Conservation (phyloP, 2,888 invertebrate species). For the Prostheceraeus crozeri region DNA sequence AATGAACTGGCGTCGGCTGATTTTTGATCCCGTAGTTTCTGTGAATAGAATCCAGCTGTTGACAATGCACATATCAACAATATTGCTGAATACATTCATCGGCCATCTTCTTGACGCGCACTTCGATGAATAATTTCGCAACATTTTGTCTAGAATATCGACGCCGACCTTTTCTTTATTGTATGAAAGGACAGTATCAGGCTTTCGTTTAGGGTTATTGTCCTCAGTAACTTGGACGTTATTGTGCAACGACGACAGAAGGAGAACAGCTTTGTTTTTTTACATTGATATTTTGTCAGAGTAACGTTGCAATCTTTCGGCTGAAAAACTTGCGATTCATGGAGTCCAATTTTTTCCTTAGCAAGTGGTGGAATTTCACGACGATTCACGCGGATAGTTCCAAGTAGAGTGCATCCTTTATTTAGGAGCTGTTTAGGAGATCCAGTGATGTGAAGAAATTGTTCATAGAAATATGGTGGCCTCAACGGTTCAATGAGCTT, state of each 20-base stretch:
- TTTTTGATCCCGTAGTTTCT: conserved; percentile 24
- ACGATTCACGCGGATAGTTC: conserved; percentile 23
- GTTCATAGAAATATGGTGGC: conserved; percentile 24
- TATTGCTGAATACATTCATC: conserved; percentile 22
- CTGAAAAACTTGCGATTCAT: conserved; percentile 21
- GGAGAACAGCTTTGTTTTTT: conserved; percentile 26
- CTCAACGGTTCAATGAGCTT: conserved; percentile 24
- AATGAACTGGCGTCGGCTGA: conserved; percentile 19
- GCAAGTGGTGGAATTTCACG: conserved; percentile 27
- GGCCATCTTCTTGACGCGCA: conserved; percentile 23
- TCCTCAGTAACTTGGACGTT: conserved; percentile 21
- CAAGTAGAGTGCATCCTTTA: conserved; percentile 22
- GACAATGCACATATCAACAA: conserved; percentile 24
- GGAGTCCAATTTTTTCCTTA: conserved; percentile 11
- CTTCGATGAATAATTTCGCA: conserved; percentile 26
- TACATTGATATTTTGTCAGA: conserved; percentile 29
- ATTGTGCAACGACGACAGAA: conserved; percentile 21
- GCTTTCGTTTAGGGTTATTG: conserved; percentile 26
- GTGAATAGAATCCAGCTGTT: conserved; percentile 24
- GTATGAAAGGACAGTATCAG: conserved; percentile 17
- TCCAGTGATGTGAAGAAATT: conserved; percentile 24
- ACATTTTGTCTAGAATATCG: conserved; percentile 22
- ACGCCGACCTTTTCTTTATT: conserved; percentile 29
- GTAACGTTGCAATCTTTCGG: conserved; percentile 20
- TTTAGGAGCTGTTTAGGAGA: conserved; percentile 19